Conservation (phyloP, 2,113 vertebrate genomes). For the Thomomys bottae region DNA sequence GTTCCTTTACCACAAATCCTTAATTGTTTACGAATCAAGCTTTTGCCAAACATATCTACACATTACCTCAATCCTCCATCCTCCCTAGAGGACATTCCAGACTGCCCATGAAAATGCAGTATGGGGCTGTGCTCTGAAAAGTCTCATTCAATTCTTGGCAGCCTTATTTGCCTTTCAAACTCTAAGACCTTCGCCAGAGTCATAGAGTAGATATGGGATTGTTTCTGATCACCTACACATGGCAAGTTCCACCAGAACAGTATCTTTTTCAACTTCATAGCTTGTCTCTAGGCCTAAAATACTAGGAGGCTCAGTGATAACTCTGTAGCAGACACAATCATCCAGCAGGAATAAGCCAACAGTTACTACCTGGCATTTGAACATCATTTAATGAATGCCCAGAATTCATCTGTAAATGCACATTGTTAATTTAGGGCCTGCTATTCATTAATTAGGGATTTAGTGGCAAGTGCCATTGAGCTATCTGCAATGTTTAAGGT, state of each 20-base stretch:
- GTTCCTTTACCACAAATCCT: constrained; percentile 11
- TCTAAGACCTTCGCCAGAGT: constrained; percentile 55
- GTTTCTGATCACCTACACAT: constrained; percentile 65
- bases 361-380: constrained; percentile 87
- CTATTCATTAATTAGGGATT: constrained; percentile 97
- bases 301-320: constrained; percentile 74
- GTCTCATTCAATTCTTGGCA: constrained; percentile 55
- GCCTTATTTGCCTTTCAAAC: constrained; percentile 59
- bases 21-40: constrained; percentile 67
- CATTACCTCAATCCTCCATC: neutral
- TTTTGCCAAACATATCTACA: constrained; percentile 63
- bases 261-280: constrained; percentile 75
- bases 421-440: constrained; percentile 91
- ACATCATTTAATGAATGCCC: constrained; percentile 91
- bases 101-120: neutral
- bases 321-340: constrained; percentile 59
- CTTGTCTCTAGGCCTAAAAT: constrained; percentile 76
- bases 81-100: constrained; percentile 57
- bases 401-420: constrained; percentile 95
- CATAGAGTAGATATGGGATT: constrained; percentile 61
- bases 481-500: constrained; percentile 98
- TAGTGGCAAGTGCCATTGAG: constrained; percentile 95
- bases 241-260: constrained; percentile 21
- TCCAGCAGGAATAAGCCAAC: constrained; percentile 84
- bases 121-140: constrained; percentile 41